These are phyloP conservation scores for Strigops habroptila DNA, from an alignment of 2,113 vertebrate genomes.

Conservation along the genomic window DNA sequence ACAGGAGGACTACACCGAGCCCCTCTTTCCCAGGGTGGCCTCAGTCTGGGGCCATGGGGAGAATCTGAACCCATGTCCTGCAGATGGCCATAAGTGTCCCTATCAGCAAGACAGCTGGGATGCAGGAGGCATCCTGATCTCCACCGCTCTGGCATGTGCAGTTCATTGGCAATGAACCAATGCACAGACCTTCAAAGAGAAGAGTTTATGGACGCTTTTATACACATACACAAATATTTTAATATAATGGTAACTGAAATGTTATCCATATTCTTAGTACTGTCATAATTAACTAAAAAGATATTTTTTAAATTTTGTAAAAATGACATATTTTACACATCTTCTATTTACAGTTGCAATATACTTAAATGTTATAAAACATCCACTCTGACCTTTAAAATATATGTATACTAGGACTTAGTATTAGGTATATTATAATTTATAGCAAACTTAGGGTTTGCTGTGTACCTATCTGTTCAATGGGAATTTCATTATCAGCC, in stretches of 20 bases:
- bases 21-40: not conserved
- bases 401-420: constrained; percentile 75
- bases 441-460: constrained; percentile 68
- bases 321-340: constrained; percentile 98
- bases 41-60: not conserved
- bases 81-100: not conserved
- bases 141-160: not conserved
- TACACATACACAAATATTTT: constrained; percentile 85
- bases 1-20: not conserved
- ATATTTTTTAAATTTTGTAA: constrained; percentile 84
- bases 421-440: constrained; percentile 79
- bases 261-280: constrained; percentile 88
- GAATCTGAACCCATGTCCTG: accelerated
- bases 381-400: constrained; percentile 84
- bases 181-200: constrained; percentile 45
- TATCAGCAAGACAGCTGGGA: accelerated
- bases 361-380: constrained; percentile 96
- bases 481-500: constrained; percentile 65
- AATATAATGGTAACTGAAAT: constrained; percentile 76
- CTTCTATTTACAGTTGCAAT: constrained; percentile 98
- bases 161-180: not conserved
- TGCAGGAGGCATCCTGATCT: not conserved
- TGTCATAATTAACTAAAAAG: constrained; percentile 79
- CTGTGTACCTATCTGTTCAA: constrained; percentile 77
- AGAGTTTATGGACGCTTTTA: constrained; percentile 63